These are phyloP conservation scores for Zelostemma sp. DNA, from an alignment of 1,140 invertebrate species.

Conservation along the genomic window DNA sequence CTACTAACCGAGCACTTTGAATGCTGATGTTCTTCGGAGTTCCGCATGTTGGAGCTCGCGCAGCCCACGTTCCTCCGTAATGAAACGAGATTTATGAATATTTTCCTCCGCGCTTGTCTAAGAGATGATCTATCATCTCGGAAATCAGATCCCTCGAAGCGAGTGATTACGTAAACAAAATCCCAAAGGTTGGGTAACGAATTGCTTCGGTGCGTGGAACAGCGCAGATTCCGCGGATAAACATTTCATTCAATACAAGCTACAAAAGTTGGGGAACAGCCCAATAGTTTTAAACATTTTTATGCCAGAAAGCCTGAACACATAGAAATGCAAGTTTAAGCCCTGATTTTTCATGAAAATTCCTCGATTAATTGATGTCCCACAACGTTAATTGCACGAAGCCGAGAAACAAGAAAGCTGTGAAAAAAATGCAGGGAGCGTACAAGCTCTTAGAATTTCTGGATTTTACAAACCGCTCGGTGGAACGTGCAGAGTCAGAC, in stretches of 20 bases:
- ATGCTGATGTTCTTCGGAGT: conserved; percentile 66
- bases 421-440: conserved; percentile 25
- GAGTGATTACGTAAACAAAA: background rate
- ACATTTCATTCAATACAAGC: no score
- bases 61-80: conserved; percentile 56
- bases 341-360: no score
- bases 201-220: background rate
- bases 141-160: conserved; percentile 37
- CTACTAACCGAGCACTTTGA: conserved; percentile 66
- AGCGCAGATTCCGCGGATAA: background rate
- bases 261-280: no score
- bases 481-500: conserved; percentile 43
- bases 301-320: no score
- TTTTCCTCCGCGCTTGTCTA: conserved; percentile 46
- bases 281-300: no score
- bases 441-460: conserved; percentile 46
- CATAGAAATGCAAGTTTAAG: no score
- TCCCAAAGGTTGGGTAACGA: background rate
- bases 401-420: conserved; percentile 4
- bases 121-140: conserved; percentile 42
- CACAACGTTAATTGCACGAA: background rate
- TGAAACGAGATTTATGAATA: conserved; percentile 64
- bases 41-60: conserved; percentile 39
- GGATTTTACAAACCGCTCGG: conserved; percentile 51
- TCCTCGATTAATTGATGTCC: no score